These are phyloP conservation scores for Hoplostethus mediterraneus DNA, from an alignment of 2,797 vertebrate genomes.

Conservation along the genomic window DNA sequence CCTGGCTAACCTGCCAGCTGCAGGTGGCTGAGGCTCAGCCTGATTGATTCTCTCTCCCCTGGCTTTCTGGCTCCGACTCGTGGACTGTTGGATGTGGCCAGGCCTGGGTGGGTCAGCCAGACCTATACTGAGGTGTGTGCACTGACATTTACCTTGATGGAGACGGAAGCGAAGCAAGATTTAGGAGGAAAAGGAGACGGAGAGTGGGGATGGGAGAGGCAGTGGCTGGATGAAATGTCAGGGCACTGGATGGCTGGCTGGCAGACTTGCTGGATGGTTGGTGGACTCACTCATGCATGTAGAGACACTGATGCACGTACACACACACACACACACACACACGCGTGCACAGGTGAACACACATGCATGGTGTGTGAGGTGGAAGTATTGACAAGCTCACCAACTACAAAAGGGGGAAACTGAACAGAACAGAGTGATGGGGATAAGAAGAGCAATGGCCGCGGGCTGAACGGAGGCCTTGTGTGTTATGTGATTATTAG, in stretches of 20 bases:
- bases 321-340: slow-evolving; percentile 10
- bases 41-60: slow-evolving; percentile 73
- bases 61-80: slow-evolving; percentile 43
- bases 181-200: slow-evolving; percentile 43
- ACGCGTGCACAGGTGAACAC: not conserved
- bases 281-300: slow-evolving; percentile 35
- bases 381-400: no score
- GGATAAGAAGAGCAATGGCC: not conserved
- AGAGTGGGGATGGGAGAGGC: slow-evolving; percentile 21
- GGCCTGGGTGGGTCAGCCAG: slow-evolving; percentile 66
- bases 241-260: slow-evolving; percentile 39
- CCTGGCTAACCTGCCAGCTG: slow-evolving; percentile 77
- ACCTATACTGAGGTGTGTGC: slow-evolving; percentile 68
- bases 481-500: not conserved
- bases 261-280: slow-evolving; percentile 26
- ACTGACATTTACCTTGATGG: slow-evolving; percentile 79
- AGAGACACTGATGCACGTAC: slow-evolving; percentile 6
- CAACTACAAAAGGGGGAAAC: no score
- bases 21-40: slow-evolving; percentile 69
- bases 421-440: no score
- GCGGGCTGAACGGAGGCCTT: not conserved
- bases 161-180: slow-evolving; percentile 48
- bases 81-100: slow-evolving; percentile 41
- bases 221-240: slow-evolving; percentile 70
- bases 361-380: no score